A percentile compares a stretch with the other conserved stretches of the same genome.
Evolutionary conservation across 2,797 vertebrate genomes (phyloP).

Genomic region (Hephaestus fuliginosus): DNA sequence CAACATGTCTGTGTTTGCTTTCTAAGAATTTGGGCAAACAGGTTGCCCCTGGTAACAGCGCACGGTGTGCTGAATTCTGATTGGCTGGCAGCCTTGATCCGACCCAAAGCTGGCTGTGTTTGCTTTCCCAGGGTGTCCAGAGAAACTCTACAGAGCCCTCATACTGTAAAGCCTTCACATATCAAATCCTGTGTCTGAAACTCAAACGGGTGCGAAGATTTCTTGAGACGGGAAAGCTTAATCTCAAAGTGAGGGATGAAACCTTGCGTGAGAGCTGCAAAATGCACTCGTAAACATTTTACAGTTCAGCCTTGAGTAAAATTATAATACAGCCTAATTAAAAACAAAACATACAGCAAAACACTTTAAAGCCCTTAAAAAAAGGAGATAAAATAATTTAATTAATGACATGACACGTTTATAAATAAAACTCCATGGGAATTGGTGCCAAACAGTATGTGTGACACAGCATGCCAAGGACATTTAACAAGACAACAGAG

Average conservation of each 20-base stretch:
- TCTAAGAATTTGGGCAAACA: constrained; percentile 80
- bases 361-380: neutral
- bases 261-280: neutral
- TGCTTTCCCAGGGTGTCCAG: constrained; percentile 73
- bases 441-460: neutral
- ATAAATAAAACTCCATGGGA: neutral
- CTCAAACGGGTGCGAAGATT: neutral
- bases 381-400: neutral
- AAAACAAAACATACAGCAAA: neutral
- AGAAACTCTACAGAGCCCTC: constrained; percentile 61
- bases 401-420: neutral
- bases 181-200: constrained; percentile 14
- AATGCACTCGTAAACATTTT: neutral
- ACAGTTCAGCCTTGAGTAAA: neutral
- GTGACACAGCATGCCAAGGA: constrained; percentile 1
- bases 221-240: neutral
- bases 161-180: constrained; percentile 42
- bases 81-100: constrained; percentile 76
- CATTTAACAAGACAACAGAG: constrained; percentile 41
- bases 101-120: constrained; percentile 71
- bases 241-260: neutral
- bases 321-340: neutral
- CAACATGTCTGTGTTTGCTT: constrained; percentile 75
- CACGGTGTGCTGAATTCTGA: constrained; percentile 74
- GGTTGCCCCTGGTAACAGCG: constrained; percentile 82